Base-by-base conservation (phyloP, 2,888 invertebrate genomes). In the Elegia similella region DNA sequence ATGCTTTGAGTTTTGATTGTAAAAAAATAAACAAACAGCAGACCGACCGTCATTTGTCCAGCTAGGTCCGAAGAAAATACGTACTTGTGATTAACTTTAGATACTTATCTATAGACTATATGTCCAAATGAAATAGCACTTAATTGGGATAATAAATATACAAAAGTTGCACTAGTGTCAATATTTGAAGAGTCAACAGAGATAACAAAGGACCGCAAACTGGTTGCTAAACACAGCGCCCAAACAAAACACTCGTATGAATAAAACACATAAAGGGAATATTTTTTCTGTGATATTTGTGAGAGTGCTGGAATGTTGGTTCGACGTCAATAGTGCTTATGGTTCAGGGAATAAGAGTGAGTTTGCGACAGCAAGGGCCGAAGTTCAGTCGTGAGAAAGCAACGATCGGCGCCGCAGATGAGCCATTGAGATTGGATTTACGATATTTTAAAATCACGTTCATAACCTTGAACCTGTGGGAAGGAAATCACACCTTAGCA, bases 381-480 rank as follows among this genome's bases (percentile, higher is more conserved):
- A 15, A 8, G 61, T 67, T 62, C 64, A 65, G 71, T 82, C 88
- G 89, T 89, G 89, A 86, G 88, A 89, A 86, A 82, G 78, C 75
- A 67, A 69, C 73, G 78, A 85, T 85, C 78, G 70, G 69, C 72
- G 73, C 70, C 66, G 64, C 71, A 77, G 83, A 83, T 83, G 82
- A 78, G 75, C 77, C 71, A 77, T 82, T 78, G 74, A 77, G 82
- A 86, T 87, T 82, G 82, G 76, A 86, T 88, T 87, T 86, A 87
- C 82, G 82, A 86, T 86, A 86, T 85, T 87, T 84, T 76, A 73
- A 82, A 84, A 86, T 86, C 86, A 88, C 84, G 87, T 84, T 80
- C 72, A 70, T 82, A 84, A 85, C 87, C 87, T 86, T 89, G 86
- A 88, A 85, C 84, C 79, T 76, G 70, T 76, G 82, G 75, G 79